Base-by-base conservation (phyloP, 2,888 invertebrate species). In the Idaea dimidiata region DNA sequence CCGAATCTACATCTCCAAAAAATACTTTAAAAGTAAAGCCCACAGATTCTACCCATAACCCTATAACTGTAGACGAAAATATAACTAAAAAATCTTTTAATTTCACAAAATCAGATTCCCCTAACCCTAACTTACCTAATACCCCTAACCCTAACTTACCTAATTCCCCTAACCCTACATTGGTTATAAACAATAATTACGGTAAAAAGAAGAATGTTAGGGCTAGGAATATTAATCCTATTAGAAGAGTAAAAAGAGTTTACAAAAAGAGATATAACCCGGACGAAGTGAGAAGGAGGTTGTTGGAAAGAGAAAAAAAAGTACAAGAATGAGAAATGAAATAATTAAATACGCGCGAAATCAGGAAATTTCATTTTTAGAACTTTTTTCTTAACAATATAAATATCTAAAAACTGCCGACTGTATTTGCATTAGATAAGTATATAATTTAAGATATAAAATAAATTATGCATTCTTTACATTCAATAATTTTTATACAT, bases 191-290 rank as follows among this genome's bases (percentile, higher is more conserved):
- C 18, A 56, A 18, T 17, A 56, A 17, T 56, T 83, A 72, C 61
- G 81, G 81, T 2, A 86, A 79, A 60, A 82, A 84, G 63, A 92
- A 90, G 74, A 79, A 83, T 3, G 72, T 89, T 1, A 82, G 79
- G 65, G 73, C 87, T 1, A 85, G 91, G 67, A 90, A 89, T 68
- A 78, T 76, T 0, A 83, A 91, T 66, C 91, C 92, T 0, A 83
- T 93, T 0, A 84, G 89, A 74, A 84, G 91, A 74, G 91, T 90
- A 0, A 81, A 89, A 70, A 83, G 93, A 54, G 89, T 93, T 6
- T 93, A 87, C 63, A 88, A 80, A 68, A 90, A 90, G 71, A 89
- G 86, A 69, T 93, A 93, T 68, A 91, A 93, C 59, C 93, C 93
- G n/a, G 91, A 87, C 0, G 93, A 92, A 82, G 93, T 93, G 6